Evolutionary conservation across 2,113 vertebrate genomes (phyloP).

Genomic region (Acrocephalus arundinaceus): DNA sequence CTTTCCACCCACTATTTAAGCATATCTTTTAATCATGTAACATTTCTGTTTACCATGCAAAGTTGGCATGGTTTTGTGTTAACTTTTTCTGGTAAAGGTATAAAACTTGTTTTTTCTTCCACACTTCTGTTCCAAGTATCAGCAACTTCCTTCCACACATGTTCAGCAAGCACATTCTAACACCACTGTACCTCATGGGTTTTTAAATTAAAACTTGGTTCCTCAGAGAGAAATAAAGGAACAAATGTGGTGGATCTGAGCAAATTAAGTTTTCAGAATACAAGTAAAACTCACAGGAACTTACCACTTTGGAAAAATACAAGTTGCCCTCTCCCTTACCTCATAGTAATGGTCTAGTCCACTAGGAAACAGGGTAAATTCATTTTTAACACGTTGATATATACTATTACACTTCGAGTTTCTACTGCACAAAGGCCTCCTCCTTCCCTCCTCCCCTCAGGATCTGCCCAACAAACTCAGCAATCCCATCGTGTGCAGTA

Average conservation of each 20-base stretch:
- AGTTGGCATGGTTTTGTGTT: neutral
- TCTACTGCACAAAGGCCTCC: neutral
- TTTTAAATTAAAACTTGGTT: neutral
- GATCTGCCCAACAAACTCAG: neutral
- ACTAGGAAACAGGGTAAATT: neutral
- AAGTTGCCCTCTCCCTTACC: neutral
- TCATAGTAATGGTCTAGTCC: fast-evolving
- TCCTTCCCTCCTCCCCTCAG: neutral
- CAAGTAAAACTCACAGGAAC: neutral
- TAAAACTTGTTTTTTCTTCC: neutral
- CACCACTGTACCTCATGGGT: fast-evolving
- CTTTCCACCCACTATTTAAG: neutral
- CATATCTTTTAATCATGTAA: neutral
- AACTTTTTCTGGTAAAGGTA: neutral
- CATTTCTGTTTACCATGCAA: neutral
- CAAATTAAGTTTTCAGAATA: neutral
- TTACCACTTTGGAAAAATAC: neutral
- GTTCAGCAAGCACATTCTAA: neutral
- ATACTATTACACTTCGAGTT: neutral
- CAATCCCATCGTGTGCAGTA: neutral
- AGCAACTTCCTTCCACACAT: fast-evolving
- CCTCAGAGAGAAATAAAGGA: neutral
- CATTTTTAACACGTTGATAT: neutral
- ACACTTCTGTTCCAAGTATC: neutral
- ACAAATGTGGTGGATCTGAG: neutral